Percentiles rank a stretch among this genome's conserved stretches.
Evolutionary conservation across 2,113 vertebrate genomes (phyloP).

Genomic region (Paramisgurnus dabryanus): DNA sequence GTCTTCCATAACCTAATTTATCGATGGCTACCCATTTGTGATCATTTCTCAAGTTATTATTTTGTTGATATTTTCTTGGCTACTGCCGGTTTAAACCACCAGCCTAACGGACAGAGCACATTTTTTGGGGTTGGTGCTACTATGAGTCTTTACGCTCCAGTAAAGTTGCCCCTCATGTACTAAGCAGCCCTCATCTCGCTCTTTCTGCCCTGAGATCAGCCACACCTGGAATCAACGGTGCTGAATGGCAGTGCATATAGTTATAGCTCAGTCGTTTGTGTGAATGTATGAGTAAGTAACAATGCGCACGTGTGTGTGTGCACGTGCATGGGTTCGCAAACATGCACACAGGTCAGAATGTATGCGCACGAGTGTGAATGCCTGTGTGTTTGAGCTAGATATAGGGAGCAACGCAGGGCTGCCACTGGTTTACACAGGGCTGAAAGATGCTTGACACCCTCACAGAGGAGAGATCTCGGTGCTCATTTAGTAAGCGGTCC

Average conservation of each 20-base stretch:
- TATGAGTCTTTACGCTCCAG: constrained; percentile 39
- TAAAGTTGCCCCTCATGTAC: constrained; percentile 7
- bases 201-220: constrained; percentile 19
- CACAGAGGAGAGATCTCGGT: constrained; percentile 66
- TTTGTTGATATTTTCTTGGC: neutral
- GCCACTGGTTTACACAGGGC: constrained; percentile 58
- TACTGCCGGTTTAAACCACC: constrained; percentile 6
- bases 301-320: neutral
- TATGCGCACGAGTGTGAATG: constrained; percentile 12
- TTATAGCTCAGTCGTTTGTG: constrained; percentile 36
- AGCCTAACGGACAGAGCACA: constrained; percentile 20
- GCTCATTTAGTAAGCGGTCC: constrained; percentile 60
- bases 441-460: constrained; percentile 59
- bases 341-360: constrained; percentile 58
- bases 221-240: constrained; percentile 40
- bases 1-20: neutral
- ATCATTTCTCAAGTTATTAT: neutral
- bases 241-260: constrained; percentile 30
- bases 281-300: neutral
- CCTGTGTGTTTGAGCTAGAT: neutral
- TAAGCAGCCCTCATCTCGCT: constrained; percentile 13
- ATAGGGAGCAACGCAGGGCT: constrained; percentile 31
- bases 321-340: neutral
- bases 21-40: neutral
- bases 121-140: constrained; percentile 48